phyloP scores from a whole-genome alignment of 2,113 vertebrate genomes.

The Lethenteron reissneri region DNA sequence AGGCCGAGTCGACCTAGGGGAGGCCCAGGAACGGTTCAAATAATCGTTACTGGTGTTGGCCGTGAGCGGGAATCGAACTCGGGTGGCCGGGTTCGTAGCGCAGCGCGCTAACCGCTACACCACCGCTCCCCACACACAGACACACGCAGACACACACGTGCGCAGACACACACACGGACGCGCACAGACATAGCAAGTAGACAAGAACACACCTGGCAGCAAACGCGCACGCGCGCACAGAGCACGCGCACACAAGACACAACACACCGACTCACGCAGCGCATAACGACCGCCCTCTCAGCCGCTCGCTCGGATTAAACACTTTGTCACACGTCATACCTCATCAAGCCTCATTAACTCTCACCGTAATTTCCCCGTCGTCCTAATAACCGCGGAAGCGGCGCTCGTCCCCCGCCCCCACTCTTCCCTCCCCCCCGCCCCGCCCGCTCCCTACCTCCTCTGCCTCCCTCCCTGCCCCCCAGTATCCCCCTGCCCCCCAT shows the following conservation, averaged over 20 bases:
- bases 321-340: conserved; percentile 5
- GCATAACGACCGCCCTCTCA: neutral
- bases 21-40: no score
- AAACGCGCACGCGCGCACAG: neutral
- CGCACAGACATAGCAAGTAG: neutral
- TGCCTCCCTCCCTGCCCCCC: neutral
- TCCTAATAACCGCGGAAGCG: conserved; percentile 4
- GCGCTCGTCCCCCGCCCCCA: neutral
- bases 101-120: no score
- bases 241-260: neutral
- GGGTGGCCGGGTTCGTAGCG: no score
- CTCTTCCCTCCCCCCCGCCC: neutral
- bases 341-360: conserved; percentile 6
- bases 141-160: neutral
- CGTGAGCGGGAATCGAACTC: no score
- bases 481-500: neutral
- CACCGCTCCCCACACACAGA: neutral
- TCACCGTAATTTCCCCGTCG: conserved; percentile 1
- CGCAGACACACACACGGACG: neutral
- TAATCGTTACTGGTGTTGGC: no score
- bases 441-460: neutral
- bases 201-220: neutral
- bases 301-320: conserved; percentile 4
- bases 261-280: neutral
- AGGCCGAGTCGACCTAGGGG: no score